Evolutionary conservation across 2,888 invertebrate species (phyloP).

Genomic region (Pristionchus mayeri): DNA sequence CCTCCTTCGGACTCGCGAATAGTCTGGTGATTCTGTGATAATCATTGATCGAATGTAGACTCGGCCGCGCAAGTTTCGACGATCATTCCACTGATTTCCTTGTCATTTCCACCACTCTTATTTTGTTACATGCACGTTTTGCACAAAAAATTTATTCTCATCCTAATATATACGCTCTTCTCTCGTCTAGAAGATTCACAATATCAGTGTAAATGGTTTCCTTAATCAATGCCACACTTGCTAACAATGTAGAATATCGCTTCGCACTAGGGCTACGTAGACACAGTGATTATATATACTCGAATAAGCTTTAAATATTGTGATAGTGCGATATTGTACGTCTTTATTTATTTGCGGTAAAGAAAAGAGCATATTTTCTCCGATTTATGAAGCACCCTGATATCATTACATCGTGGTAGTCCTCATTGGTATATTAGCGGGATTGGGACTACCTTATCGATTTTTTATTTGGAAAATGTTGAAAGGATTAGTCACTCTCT

Average conservation of each 20-base stretch:
- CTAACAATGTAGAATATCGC: conserved; percentile 11
- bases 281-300: not conserved
- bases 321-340: conserved; percentile 28
- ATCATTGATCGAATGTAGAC: conserved; percentile 14
- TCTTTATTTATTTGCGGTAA: conserved; percentile 24
- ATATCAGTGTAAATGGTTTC: conserved; percentile 32
- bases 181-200: conserved; percentile 10
- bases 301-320: conserved; percentile 24
- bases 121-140: conserved; percentile 36
- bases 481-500: too few relatives aligned
- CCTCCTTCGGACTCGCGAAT: not conserved
- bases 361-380: too few relatives aligned
- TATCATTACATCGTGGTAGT: too few relatives aligned
- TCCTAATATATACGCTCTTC: not conserved
- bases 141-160: conserved; percentile 62
- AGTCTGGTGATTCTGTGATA: conserved; percentile 21
- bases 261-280: not conserved
- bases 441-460: too few relatives aligned
- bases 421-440: too few relatives aligned
- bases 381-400: too few relatives aligned
- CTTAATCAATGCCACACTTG: not conserved
- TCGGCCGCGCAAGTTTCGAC: not conserved
- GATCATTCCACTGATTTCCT: conserved; percentile 18
- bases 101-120: conserved; percentile 25
- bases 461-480: too few relatives aligned